Conservation (phyloP, 2,888 invertebrate genomes). For the Tenthredo distinguenda region DNA sequence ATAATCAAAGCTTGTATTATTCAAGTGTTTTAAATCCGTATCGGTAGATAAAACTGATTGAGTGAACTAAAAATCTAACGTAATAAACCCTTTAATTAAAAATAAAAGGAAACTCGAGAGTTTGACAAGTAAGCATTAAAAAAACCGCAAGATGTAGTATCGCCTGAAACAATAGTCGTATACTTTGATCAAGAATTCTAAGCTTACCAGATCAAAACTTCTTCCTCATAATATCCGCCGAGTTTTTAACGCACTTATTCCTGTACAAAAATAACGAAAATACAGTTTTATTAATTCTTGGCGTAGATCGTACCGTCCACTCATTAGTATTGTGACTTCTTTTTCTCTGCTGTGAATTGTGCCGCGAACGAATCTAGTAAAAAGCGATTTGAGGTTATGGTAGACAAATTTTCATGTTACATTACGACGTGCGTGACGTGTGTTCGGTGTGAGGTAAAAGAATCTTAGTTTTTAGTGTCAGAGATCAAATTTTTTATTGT, state of each 20-base stretch:
- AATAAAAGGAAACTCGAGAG: not conserved
- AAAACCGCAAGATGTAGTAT: not conserved
- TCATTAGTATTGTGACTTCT: not conserved
- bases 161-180: not conserved
- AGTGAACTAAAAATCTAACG: not conserved
- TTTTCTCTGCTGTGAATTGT: not conserved
- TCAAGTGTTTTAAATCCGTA: not conserved
- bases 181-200: not conserved
- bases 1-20: not conserved
- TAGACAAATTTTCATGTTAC: not conserved
- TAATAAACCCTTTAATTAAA: not conserved
- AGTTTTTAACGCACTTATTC: conserved; percentile 56
- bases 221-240: conserved; percentile 5
- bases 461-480: not conserved
- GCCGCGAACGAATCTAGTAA: not conserved
- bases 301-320: not conserved
- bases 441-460: not conserved
- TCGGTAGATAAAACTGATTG: not conserved
- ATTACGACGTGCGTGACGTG: not conserved
- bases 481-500: not conserved
- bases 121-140: conserved; percentile 26
- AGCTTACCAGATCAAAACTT: conserved; percentile 40
- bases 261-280: not conserved
- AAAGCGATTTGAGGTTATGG: conserved; percentile 16
- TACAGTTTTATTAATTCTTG: not conserved